These are phyloP conservation scores for Halcyon malimbica DNA, from an alignment of 2,113 vertebrate species.

Conservation along the genomic window DNA sequence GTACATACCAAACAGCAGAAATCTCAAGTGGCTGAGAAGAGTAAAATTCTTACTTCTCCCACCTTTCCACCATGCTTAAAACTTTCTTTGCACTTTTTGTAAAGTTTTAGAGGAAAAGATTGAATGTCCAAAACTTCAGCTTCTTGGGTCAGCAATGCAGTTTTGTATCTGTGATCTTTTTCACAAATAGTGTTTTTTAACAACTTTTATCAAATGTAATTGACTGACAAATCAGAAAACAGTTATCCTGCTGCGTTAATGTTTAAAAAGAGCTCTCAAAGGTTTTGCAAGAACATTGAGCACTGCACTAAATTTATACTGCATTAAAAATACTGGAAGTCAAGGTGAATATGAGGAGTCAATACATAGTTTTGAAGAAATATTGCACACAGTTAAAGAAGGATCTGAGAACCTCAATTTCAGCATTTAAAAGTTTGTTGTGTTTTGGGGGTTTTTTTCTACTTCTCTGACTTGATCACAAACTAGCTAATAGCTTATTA, in stretches of 20 bases:
- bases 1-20: neutral
- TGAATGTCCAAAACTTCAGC: neutral
- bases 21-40: neutral
- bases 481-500: slow-evolving; percentile 37
- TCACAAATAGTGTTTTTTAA: neutral
- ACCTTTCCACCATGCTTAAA: neutral
- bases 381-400: neutral
- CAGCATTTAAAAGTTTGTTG: neutral
- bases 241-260: neutral
- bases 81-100: neutral
- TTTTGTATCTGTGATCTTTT: neutral
- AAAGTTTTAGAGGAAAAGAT: neutral
- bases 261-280: neutral
- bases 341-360: neutral
- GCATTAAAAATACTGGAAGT: neutral
- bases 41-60: neutral
- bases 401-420: neutral
- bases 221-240: neutral
- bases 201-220: neutral
- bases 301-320: neutral
- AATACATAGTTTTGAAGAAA: neutral
- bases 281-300: neutral
- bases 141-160: neutral
- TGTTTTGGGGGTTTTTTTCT: neutral
- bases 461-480: neutral